Evolutionary conservation across 2,888 invertebrate species (phyloP), one percentile per base, ranked within the genome.

Genomic region (Caradrina kadenii): DNA sequence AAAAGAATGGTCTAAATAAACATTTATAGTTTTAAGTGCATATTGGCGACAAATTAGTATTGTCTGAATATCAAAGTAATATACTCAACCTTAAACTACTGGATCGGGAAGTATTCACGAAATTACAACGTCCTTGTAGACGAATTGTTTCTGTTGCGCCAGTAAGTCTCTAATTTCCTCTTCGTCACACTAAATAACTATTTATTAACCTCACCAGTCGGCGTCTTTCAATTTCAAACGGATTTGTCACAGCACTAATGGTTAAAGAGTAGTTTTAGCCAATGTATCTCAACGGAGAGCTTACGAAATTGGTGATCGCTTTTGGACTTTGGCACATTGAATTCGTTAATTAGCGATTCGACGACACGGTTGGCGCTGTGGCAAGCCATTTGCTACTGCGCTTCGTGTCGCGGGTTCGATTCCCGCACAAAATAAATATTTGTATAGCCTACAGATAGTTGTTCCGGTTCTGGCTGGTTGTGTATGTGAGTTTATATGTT

Each of bases 71-170:
- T 17, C 45, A 45, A 45, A 45, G 17, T 13, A 5, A 39, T 39
- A 39, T 39, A 39, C 13, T 39, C 13, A 39, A n/a, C 22, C 1
- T 19, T 10, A 26, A 56, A 53, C 31, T 31, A 42, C 53, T 63
- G 53, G 31, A 31, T 60, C 56, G 60, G 49, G 61, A 67, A 72
- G 53, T 50, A 53, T 39, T 56, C 35, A 63, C 52, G 52, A 72
- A 85, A 70, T 70, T 68, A 62, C 50, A 54, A 31, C 10, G 76
- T 73, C 86, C 75, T 83, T 86, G 84, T 63, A 70, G 59, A 68
- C 22, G 19, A 56, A 85, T 81, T 64, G 67, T 64, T 74, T 71
- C 68, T 48, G 81, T 42, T 66, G 72, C 73, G 76, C 73, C 53
- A 26, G 73, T 76, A 82, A 4, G 26, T 68, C 63, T 59, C 60